Percentiles rank a stretch among this genome's conserved stretches.
Conservation (phyloP, 2,113 vertebrate species). For the Ageneiosus marmoratus region DNA sequence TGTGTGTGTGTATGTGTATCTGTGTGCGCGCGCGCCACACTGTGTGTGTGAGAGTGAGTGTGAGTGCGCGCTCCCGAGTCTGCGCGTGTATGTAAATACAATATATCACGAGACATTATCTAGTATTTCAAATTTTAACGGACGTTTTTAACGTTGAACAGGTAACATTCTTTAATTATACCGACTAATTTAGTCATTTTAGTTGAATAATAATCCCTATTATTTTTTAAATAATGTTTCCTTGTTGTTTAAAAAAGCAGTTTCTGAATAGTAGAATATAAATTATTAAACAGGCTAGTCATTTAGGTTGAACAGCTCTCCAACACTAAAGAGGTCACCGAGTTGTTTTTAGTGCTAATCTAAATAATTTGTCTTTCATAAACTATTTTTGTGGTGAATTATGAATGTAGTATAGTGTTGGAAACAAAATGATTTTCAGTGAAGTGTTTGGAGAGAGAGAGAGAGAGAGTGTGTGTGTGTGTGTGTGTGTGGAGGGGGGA, state of each 20-base stretch:
- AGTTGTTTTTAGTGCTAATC: neutral
- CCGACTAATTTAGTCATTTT: neutral
- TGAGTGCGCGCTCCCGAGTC: slow-evolving; percentile 55
- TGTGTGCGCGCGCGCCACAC: slow-evolving; percentile 46
- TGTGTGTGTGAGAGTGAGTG: slow-evolving; percentile 57
- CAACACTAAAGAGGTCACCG: neutral
- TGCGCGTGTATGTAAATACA: slow-evolving; percentile 18
- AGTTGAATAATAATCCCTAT: neutral
- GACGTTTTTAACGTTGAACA: too few relatives aligned
- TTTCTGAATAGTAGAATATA: neutral
- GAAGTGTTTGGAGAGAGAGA: neutral
- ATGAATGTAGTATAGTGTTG: slow-evolving; percentile 1
- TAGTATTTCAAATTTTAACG: neutral
- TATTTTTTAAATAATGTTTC: neutral
- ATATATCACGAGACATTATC: neutral
- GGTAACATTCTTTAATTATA: neutral
- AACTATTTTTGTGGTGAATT: neutral
- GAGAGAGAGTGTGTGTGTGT: neutral
- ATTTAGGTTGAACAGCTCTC: neutral
- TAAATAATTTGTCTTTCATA: neutral
- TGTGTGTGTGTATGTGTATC: slow-evolving; percentile 41
- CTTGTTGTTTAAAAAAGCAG: neutral
- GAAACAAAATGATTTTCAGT: too few relatives aligned
- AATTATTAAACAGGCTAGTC: neutral
- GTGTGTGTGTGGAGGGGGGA: slow-evolving; percentile 40